These are phyloP conservation scores for Drosophila basisetae DNA, from an alignment of 2,888 invertebrate species.

Conservation along the genomic window DNA sequence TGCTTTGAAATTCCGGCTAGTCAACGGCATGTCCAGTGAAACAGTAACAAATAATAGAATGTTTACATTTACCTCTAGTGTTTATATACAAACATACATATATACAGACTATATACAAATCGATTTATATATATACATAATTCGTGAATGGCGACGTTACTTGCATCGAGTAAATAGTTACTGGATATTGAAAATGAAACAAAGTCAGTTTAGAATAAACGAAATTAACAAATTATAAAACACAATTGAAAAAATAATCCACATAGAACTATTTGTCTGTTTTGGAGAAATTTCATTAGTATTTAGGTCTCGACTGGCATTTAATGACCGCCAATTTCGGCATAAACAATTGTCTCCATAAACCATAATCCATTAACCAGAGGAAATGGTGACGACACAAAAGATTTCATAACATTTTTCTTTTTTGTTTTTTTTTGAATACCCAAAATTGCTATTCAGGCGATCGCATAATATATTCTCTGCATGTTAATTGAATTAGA, in stretches of 20 bases:
- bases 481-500: conserved; percentile 40
- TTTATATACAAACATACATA: not conserved
- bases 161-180: conserved; percentile 15
- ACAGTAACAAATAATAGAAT: conserved; percentile 15
- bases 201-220: conserved; percentile 30
- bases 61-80: not conserved
- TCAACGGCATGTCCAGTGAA: conserved; percentile 15
- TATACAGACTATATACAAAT: not conserved
- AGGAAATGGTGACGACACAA: conserved; percentile 63
- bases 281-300: conserved; percentile 52
- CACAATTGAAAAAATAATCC: conserved; percentile 15
- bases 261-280: conserved; percentile 20
- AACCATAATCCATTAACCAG: conserved; percentile 46
- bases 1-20: conserved; percentile 32
- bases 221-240: not conserved
- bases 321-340: conserved; percentile 63
- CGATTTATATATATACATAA: not conserved
- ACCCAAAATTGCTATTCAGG: conserved; percentile 11
- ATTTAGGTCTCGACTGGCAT: conserved; percentile 60
- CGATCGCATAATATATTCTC: conserved; percentile 21
- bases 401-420: conserved; percentile 27
- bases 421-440: conserved; percentile 6
- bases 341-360: conserved; percentile 56
- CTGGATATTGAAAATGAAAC: conserved; percentile 24
- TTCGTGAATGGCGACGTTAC: conserved; percentile 42